These are phyloP conservation scores for Elephantulus edwardii DNA, from an alignment of 2,113 vertebrate genomes.

Conservation along the genomic window DNA sequence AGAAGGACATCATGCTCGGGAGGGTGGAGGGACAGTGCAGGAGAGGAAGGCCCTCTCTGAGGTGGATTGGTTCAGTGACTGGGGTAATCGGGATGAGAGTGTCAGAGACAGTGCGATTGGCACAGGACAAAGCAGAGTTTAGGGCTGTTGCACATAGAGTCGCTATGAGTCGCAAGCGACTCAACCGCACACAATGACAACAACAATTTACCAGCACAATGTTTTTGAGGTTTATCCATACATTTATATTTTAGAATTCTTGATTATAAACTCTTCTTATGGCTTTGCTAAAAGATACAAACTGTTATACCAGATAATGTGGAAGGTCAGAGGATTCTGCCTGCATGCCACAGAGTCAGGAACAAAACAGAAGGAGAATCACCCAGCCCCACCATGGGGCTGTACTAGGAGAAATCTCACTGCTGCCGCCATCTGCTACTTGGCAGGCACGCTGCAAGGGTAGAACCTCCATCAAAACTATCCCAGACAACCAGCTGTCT, in stretches of 20 bases:
- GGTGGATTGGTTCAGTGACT: too few relatives aligned
- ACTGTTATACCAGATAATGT: background rate
- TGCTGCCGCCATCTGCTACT: background rate
- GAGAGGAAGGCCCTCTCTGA: too few relatives aligned
- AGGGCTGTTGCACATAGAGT: too few relatives aligned
- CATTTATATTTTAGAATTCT: background rate
- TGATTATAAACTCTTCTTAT: background rate
- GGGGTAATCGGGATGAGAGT: too few relatives aligned
- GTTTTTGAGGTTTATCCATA: background rate
- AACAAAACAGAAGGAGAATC: background rate
- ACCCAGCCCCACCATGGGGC: background rate
- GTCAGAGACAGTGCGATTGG: too few relatives aligned
- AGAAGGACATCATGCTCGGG: too few relatives aligned
- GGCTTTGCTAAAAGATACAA: background rate
- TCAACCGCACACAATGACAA: too few relatives aligned
- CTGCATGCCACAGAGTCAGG: background rate
- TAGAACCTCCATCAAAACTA: background rate
- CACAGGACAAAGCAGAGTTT: too few relatives aligned
- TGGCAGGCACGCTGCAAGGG: background rate
- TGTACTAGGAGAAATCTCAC: background rate
- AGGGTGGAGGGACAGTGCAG: too few relatives aligned
- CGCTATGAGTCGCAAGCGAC: too few relatives aligned
- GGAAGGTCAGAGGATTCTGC: background rate
- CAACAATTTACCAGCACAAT: too few relatives aligned
- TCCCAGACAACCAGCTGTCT: background rate